Base-by-base conservation (phyloP, 2,797 vertebrate species). In the Sibirionetta formosa region DNA sequence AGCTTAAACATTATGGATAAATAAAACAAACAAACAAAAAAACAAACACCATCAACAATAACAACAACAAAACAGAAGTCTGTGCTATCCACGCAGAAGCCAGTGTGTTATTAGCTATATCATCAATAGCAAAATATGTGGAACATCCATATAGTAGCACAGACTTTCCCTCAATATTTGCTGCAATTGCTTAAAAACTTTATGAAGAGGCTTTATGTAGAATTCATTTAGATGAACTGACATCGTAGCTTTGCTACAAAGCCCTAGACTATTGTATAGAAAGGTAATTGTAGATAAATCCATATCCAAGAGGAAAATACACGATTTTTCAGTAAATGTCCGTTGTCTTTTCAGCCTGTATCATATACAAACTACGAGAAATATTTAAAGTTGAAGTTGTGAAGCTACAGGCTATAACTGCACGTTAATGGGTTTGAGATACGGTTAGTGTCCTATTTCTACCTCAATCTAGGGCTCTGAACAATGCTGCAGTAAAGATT, bases 241-340 rank as follows among this genome's bases (percentile, higher is more conserved):
- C 29, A 71, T 26, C 35, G 7, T 19, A 35, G 1, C 2, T 90
- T 81, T 60, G 8, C 46, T 70, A 54, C 15, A 60, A 75, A 58
- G 19, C 19, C 10, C 15, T 65, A 51, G 31, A 44, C 8, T 70
- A 19, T 19, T 73, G 3, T 46, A 50, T 29, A 22, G 17, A 40
- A 78, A 57, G 35, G 17, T 16, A 53, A 26, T 76, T 78, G 18
- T n/a, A 29, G 11, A 54, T 3, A 15, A 86, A 71, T 84, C 7
- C 4, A 11, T 24, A 71, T 27, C 11, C 33, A 40, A 75, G 58
- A 68, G 9, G 9, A 5, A 84, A 66, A 60, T 4, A 12, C n/a
- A 31, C 1, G 29, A 27, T 42, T 68, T 82, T 48, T 4, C 44
- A 51, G 15, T 48, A 82, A 80, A 72, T 69, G 4, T 0, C 0